Conservation (phyloP, 2,888 invertebrate species). For the Archips crataeganus region DNA sequence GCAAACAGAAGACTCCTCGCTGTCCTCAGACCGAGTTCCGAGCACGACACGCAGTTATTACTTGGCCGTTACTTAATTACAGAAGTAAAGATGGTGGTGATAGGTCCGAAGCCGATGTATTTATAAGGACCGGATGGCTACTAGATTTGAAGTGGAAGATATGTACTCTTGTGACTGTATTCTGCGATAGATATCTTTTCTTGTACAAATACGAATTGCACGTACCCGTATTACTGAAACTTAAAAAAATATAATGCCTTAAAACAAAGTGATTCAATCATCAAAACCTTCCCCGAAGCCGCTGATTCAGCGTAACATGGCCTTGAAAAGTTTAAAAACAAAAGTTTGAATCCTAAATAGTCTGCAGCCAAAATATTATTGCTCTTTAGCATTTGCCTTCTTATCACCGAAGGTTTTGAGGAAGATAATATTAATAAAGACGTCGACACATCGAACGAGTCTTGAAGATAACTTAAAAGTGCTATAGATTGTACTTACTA, state of each 20-base stretch:
- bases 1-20: slow-evolving; percentile 60
- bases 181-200: background rate
- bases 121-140: background rate
- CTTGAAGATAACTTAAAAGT: background rate
- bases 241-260: no score
- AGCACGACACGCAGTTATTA: slow-evolving; percentile 39
- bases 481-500: background rate
- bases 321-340: no score
- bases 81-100: background rate
- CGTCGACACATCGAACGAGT: background rate
- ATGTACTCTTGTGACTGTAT: background rate
- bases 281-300: no score
- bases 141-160: no score
- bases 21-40: slow-evolving; percentile 52
- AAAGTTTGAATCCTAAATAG: no score
- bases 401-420: background rate
- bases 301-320: no score
- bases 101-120: background rate
- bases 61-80: slow-evolving; percentile 39
- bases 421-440: background rate
- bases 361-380: background rate
- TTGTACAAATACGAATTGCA: no score
- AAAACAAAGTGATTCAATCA: no score
- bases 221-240: no score
- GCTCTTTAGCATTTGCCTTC: background rate